Base-by-base conservation (phyloP, 2,888 invertebrate genomes). In the Tipula confusa region DNA sequence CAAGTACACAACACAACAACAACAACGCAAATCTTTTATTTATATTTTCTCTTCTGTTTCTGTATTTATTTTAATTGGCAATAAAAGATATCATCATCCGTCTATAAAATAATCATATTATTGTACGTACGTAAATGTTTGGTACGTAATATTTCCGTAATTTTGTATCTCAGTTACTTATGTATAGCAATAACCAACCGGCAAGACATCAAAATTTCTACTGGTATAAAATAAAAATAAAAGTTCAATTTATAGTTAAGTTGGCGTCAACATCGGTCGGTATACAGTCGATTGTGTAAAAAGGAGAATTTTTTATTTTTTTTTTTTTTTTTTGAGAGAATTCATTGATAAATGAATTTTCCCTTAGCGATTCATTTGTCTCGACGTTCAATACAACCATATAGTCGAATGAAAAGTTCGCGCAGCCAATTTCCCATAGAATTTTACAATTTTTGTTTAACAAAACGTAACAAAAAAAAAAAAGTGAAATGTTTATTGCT, bases 31-130 rank as follows among this genome's bases (percentile, higher is more conserved):
- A 64, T 64, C 24, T 64, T 64, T 64, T 64, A 64, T 64, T 64
- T 64, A 64, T 64, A 64, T 64, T 64, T 64, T 64, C 64, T 64
- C 64, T 64, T 64, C 64, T 64, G 64, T 64, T 64, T 64, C 64
- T 64, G 64, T 64, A 64, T 64, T 64, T 64, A 64, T 64, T 64
- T 64, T 64, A 64, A 64, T 64, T 64, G 64, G 64, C 64, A 64
- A 64, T 64, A 64, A 64, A 64, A 64, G 64, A 64, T 64, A 64
- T 64, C 64, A 64, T 64, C 64, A 64, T 64, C 64, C 64, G 24
- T 64, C 64, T 64, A n/a, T n/a, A n/a, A n/a, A n/a, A n/a, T n/a
- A 64, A 64, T 64, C 64, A 64, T 64, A 64, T 64, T 38, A 38
- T 38, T 38, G 9, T 38, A 48, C 13, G 24, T 64, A 64, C 64